Evolutionary conservation across 1,140 invertebrate genomes (phyloP).

Genomic region (Oppia nitens): DNA sequence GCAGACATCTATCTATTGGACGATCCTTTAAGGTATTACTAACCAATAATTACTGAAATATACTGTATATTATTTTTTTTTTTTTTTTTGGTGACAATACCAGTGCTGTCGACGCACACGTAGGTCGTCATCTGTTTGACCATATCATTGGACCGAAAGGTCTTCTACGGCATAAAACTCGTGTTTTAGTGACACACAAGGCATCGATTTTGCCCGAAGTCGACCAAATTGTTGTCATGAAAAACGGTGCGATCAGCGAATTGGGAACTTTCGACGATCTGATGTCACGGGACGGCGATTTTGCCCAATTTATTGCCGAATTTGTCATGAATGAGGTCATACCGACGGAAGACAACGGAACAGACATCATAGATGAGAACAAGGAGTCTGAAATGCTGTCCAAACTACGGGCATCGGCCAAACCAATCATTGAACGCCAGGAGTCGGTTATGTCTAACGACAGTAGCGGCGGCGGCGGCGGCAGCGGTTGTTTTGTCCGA

Average conservation of each 20-base stretch:
- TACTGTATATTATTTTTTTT: too few species aligned
- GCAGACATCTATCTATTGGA: slow-evolving; percentile 32
- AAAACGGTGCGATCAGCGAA: slow-evolving; percentile 27
- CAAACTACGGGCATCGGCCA: not conserved
- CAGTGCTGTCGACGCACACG: slow-evolving; percentile 30
- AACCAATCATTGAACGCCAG: not conserved
- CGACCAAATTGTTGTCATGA: slow-evolving; percentile 29
- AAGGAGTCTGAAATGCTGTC: not conserved
- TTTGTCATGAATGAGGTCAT: slow-evolving; percentile 53
- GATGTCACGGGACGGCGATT: slow-evolving; percentile 22
- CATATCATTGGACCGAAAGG: slow-evolving; percentile 28
- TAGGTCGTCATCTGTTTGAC: slow-evolving; percentile 31
- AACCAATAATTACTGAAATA: too few species aligned
- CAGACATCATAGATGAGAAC: not conserved
- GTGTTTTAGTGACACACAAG: slow-evolving; percentile 29
- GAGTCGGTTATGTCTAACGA: not conserved
- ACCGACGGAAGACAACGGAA: slow-evolving; percentile 26
- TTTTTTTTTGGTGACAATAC: too few species aligned
- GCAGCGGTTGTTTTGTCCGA: too few species aligned
- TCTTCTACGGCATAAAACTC: slow-evolving; percentile 23
- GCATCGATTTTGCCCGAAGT: slow-evolving; percentile 26
- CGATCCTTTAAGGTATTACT: slow-evolving; percentile 33
- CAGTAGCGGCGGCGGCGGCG: too few species aligned
- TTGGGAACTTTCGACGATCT: slow-evolving; percentile 28
- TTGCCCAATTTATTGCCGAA: slow-evolving; percentile 46